Evolutionary conservation across 2,888 invertebrate genomes (phyloP).

Genomic region (Desoria tigrina): DNA sequence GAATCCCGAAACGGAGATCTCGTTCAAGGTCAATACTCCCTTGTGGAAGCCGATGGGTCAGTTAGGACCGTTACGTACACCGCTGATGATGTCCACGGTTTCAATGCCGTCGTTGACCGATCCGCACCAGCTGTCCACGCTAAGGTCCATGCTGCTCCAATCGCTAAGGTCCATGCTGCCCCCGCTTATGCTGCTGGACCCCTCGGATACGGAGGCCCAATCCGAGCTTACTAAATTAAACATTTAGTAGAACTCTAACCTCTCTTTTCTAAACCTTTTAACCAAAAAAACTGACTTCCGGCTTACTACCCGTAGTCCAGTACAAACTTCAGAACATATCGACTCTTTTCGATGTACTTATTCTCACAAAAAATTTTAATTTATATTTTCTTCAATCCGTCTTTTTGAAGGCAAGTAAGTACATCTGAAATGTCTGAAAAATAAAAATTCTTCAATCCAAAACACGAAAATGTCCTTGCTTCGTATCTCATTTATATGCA

Average conservation of each 20-base stretch:
- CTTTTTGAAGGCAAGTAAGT: no score
- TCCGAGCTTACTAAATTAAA: constrained; percentile 35
- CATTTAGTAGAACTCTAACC: constrained; percentile 21
- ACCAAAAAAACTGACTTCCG: neutral
- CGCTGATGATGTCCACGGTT: constrained; percentile 50
- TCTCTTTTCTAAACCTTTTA: neutral
- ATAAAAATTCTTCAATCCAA: no score
- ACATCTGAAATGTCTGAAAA: no score
- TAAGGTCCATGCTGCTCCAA: constrained; percentile 13
- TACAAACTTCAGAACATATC: constrained; percentile 18
- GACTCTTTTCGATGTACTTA: no score
- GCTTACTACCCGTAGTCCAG: constrained; percentile 15
- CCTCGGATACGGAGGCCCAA: constrained; percentile 22
- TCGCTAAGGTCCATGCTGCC: constrained; percentile 16
- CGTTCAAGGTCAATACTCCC: constrained; percentile 47
- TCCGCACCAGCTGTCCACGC: constrained; percentile 27
- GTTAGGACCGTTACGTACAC: constrained; percentile 49
- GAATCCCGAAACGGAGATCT: constrained; percentile 47
- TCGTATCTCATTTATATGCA: no score
- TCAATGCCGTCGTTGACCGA: constrained; percentile 51
- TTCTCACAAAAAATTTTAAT: no score
- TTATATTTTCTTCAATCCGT: no score
- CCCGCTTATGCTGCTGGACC: constrained; percentile 20
- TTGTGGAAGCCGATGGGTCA: constrained; percentile 38
- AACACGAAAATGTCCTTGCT: no score